Base-by-base conservation (phyloP, 2,113 vertebrate species). In the Octodon degus region DNA sequence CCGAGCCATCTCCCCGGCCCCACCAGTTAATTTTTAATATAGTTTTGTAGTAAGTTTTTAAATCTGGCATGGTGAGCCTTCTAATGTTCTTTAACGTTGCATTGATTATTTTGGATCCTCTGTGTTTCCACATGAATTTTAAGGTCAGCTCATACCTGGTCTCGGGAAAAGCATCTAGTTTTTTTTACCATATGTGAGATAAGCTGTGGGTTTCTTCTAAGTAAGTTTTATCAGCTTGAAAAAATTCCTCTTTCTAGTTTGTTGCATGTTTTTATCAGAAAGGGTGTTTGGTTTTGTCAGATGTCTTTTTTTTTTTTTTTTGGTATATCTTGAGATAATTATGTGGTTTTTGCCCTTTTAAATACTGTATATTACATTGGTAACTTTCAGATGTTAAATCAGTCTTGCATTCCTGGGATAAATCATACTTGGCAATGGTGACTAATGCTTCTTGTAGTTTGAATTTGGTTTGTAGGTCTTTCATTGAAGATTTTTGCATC, bases 31-130 rank as follows among this genome's bases (percentile, higher is more conserved):
- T 53, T 83, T 67, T 83, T 87, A 55, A 47, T 53, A 17, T 30
- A 92, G 62, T 43, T 89, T 85, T 96, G 60, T 67, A 74, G 63
- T 83, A 88, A 94, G 37, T 88, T 91, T 76, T 92, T 55, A 88
- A 86, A 60, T 65, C 43, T 81, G 63, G 24, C 58, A n/a, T 2
- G 67, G 2, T 76, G 92, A 86, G 9, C 65, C 24, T 30, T 85
- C 12, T 72, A 85, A 80, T 11, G 89, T 92, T 84, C 68, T 76
- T 86, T 50, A 83, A 87, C 14, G 60, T 65, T 30, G 24, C 8
- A 30, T 63, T 96, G 27, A 43, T 55, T n/a, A 30, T 62, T 86
- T 67, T 24, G 37, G 53, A 17, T 72, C 25, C 11, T 3, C 9
- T 86, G 37, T 24, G 70, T 86, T 95, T 86, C 34, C 53, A 63